Percentiles rank a stretch among this genome's conserved stretches.
Evolutionary conservation across 2,888 invertebrate genomes (phyloP).

Genomic region (Camponotus fellah): DNA sequence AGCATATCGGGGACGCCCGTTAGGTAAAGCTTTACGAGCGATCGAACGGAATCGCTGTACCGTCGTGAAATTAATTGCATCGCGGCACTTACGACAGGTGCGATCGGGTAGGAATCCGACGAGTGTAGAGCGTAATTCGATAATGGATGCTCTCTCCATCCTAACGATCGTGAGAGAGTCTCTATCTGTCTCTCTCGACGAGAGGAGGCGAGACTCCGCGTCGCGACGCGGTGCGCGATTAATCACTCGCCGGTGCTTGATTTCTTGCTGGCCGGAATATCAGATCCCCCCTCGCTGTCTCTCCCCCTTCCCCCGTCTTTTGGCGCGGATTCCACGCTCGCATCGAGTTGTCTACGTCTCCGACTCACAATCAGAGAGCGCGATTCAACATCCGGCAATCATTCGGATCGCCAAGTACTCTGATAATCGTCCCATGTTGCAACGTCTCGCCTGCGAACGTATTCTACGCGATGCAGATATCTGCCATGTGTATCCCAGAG

Average conservation of each 20-base stretch:
- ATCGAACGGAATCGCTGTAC: conserved; percentile 30
- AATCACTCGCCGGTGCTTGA: conserved; percentile 35
- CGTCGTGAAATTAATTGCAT: conserved; percentile 36
- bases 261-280: conserved; percentile 44
- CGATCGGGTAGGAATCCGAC: conserved; percentile 45
- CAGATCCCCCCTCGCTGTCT: not conserved
- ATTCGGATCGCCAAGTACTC: not conserved
- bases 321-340: not conserved
- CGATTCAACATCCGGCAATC: not conserved
- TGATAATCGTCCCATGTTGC: not conserved
- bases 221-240: conserved; percentile 25
- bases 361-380: not conserved
- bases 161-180: conserved; percentile 42
- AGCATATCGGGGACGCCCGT: not conserved
- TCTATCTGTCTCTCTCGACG: not conserved
- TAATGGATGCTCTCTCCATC: conserved; percentile 32
- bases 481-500: not conserved
- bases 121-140: conserved; percentile 47
- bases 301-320: not conserved
- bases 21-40: not conserved
- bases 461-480: not conserved
- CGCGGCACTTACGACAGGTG: conserved; percentile 2
- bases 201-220: not conserved
- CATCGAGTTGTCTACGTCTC: not conserved
- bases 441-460: not conserved